A percentile compares a stretch with the other conserved stretches of the same genome.
Conservation (phyloP, 2,797 vertebrate species). For the Paedocypris micromegethes region DNA sequence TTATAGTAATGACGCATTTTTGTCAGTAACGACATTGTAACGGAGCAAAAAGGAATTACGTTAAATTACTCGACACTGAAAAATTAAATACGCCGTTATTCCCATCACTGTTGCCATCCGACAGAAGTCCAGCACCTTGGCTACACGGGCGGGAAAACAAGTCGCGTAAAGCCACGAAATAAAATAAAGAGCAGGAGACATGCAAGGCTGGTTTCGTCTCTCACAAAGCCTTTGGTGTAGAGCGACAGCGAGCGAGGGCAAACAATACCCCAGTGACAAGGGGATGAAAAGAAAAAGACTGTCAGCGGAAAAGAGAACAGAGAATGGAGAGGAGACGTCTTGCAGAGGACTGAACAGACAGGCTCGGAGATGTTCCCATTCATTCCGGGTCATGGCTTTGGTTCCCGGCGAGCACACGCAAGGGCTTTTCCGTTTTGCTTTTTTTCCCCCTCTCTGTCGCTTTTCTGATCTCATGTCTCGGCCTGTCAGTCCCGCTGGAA, state of each 20-base stretch:
- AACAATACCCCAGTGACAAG: neutral
- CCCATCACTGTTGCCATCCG: too few species aligned
- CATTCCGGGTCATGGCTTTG: constrained; percentile 31
- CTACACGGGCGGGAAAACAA: too few species aligned
- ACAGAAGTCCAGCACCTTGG: too few species aligned
- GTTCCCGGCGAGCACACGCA: constrained; percentile 14
- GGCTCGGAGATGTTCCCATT: constrained; percentile 23
- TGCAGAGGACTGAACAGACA: constrained; percentile 4
- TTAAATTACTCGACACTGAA: too few species aligned
- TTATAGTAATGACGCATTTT: too few species aligned
- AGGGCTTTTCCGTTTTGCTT: constrained; percentile 7
- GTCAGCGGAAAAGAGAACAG: constrained; percentile 14
- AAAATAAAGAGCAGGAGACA: too few species aligned
- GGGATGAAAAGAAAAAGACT: neutral
- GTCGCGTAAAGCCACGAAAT: too few species aligned
- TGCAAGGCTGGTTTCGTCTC: too few species aligned
- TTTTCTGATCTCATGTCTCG: constrained; percentile 8
- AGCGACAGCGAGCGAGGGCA: neutral
- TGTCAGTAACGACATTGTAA: too few species aligned
- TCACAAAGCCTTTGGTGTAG: too few species aligned
- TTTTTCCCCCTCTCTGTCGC: neutral
- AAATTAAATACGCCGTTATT: too few species aligned
- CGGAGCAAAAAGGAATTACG: too few species aligned
- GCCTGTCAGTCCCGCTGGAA: constrained; percentile 9
- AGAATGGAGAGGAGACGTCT: neutral